These are phyloP conservation scores for Sclerodermus sp. DNA, from an alignment of 2,888 invertebrate genomes.

Conservation along the genomic window DNA sequence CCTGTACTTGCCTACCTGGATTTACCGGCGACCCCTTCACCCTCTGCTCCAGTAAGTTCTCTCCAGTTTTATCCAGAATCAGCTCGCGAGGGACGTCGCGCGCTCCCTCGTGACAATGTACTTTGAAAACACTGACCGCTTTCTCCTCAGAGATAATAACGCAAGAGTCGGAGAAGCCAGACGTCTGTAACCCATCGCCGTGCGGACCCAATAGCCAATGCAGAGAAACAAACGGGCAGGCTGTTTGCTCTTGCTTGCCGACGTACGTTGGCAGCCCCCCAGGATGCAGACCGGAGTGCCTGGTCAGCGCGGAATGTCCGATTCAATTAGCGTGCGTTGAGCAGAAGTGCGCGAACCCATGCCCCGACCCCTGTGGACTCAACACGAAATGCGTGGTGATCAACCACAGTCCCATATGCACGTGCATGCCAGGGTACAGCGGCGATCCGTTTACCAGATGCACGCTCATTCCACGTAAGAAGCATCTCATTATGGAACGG, in stretches of 20 bases:
- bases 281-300: constrained; percentile 70
- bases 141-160: too few relatives aligned
- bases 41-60: constrained; percentile 61
- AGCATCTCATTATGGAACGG: too few relatives aligned
- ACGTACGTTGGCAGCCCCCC: constrained; percentile 67
- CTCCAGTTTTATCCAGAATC: constrained; percentile 67
- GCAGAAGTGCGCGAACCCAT: constrained; percentile 69
- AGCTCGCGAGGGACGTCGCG: too few relatives aligned
- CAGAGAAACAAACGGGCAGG: constrained; percentile 63
- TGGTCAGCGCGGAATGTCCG: constrained; percentile 66
- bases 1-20: constrained; percentile 64
- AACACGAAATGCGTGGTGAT: constrained; percentile 61
- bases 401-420: constrained; percentile 61
- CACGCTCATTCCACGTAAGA: constrained; percentile 61
- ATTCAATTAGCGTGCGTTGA: constrained; percentile 66
- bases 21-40: constrained; percentile 71
- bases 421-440: constrained; percentile 57
- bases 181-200: constrained; percentile 67
- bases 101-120: neutral
- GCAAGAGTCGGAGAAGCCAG: too few relatives aligned
- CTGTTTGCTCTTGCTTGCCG: constrained; percentile 66
- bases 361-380: constrained; percentile 63
- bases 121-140: neutral
- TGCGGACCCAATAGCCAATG: constrained; percentile 72
- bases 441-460: constrained; percentile 60